Evolutionary conservation across 92 coral and sea anemone genomes (phyloP), one percentile per base, ranked within the genome.

Genomic region (Epizoanthus scotinus): DNA sequence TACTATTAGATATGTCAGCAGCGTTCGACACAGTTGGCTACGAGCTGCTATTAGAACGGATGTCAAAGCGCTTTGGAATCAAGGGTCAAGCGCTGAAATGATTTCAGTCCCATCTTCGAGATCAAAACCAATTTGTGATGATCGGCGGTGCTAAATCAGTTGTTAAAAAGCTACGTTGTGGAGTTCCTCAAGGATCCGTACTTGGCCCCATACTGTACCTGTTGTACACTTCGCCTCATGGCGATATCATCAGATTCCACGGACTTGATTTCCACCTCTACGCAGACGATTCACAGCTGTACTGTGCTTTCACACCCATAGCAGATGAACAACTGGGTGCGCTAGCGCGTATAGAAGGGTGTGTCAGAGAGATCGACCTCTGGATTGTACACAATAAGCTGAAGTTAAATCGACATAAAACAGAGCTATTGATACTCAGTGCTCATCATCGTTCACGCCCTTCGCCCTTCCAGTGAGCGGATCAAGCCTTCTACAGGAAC

Each of bases 241-340:
- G 91, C 65, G 85, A 87, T 65, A 68, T 83, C 19, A 63, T 87
- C 28, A 78, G 87, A 83, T 20, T 64, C 50, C 87, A 83, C 73
- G 82, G 87, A 25, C 85, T 87, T 38, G 61, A 59, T 28, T 83
- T 56, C 42, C 91, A 83, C 44, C 73, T 87, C 25, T 87, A 87
- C 77, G 85, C 87, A 34, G 58, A 83, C 59, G 85, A 83, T 50
- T 79, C 80, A 62, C 78, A 70, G 70, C 65, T 71, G 2, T 69
- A 84, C 60, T 13, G 7, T 22, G 21, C 36, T 4, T 31, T 31
- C 36, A 31, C 1, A 4, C 36, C 36, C 36, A 31, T 31, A 31
- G 36, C 36, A 31, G 36, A 31, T 31, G 36, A 31, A 4, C 36
- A 31, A 31, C 4, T 4, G 36, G 36, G 1, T 31, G 70, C 84